A percentile compares a stretch with the other conserved stretches of the same genome.
phyloP scores from a whole-genome alignment of 2,888 invertebrate species.

The Emmelina monodactyla region DNA sequence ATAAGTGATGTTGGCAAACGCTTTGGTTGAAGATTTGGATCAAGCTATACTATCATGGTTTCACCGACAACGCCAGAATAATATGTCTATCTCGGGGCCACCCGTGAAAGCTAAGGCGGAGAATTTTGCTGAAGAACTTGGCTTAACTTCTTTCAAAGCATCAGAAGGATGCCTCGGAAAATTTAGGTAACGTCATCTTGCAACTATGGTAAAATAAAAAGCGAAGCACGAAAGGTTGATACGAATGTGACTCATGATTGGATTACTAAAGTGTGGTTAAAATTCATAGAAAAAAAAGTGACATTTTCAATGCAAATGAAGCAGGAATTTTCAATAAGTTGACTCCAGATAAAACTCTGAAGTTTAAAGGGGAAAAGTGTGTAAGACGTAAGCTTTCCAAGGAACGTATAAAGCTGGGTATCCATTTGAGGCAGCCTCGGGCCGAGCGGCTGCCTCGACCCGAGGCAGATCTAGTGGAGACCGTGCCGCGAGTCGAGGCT shows the following conservation, averaged over 20 bases:
- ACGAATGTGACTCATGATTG: constrained; percentile 19
- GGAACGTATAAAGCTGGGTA: no score
- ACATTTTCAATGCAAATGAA: constrained; percentile 21
- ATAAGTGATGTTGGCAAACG: constrained; percentile 17
- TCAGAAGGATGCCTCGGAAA: constrained; percentile 23
- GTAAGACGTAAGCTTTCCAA: constrained; percentile 18
- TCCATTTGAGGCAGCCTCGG: no score
- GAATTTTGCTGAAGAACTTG: constrained; percentile 20
- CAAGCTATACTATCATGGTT: constrained; percentile 20
- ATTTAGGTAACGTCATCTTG: constrained; percentile 20
- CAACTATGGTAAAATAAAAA: constrained; percentile 18
- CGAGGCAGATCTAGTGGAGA: no score
- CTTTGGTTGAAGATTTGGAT: constrained; percentile 21
- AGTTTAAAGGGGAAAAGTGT: constrained; percentile 21
- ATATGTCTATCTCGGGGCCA: constrained; percentile 20
- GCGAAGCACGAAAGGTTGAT: constrained; percentile 16
- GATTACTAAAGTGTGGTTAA: constrained; percentile 19
- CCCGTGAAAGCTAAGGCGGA: constrained; percentile 17
- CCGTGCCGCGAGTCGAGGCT: no score
- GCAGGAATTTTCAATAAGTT: constrained; percentile 22
- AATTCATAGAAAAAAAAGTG: constrained; percentile 8
- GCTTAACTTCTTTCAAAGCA: constrained; percentile 20
- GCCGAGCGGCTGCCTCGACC: no score
- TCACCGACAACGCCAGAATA: constrained; percentile 20
- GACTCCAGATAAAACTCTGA: constrained; percentile 20